These are phyloP conservation scores for Apomyelois bistriatella DNA, from an alignment of 2,888 invertebrate species.

Conservation along the genomic window DNA sequence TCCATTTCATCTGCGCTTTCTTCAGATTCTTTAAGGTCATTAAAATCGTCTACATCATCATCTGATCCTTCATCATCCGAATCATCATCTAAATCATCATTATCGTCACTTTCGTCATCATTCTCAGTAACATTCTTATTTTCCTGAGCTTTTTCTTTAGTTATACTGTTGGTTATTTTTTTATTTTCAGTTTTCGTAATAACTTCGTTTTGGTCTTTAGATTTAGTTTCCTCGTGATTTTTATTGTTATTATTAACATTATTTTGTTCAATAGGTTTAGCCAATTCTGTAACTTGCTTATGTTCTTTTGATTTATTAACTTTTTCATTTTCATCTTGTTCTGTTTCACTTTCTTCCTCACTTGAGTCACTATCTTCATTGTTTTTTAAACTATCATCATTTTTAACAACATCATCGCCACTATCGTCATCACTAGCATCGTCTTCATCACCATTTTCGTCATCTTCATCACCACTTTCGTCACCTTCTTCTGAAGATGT, in stretches of 20 bases:
- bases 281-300: neutral
- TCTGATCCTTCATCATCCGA: conserved; percentile 26
- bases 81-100: conserved; percentile 23
- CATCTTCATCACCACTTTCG: conserved; percentile 63
- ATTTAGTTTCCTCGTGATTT: neutral
- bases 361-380: conserved; percentile 18
- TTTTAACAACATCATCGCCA: neutral
- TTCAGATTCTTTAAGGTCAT: conserved; percentile 71
- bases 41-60: conserved; percentile 44
- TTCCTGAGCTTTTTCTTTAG: neutral
- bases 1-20: conserved; percentile 45
- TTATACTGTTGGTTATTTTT: neutral
- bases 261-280: neutral
- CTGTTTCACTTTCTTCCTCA: conserved; percentile 32
- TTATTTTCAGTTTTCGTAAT: neutral
- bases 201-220: neutral
- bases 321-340: neutral
- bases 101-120: conserved; percentile 10
- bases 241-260: neutral
- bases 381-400: neutral
- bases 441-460: conserved; percentile 36
- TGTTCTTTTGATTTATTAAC: neutral
- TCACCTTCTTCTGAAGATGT: conserved; percentile 56
- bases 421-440: conserved; percentile 3
- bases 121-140: conserved; percentile 16